phyloP scores from a whole-genome alignment of 2,113 vertebrate species.

The Cochlearius cochlearius region DNA sequence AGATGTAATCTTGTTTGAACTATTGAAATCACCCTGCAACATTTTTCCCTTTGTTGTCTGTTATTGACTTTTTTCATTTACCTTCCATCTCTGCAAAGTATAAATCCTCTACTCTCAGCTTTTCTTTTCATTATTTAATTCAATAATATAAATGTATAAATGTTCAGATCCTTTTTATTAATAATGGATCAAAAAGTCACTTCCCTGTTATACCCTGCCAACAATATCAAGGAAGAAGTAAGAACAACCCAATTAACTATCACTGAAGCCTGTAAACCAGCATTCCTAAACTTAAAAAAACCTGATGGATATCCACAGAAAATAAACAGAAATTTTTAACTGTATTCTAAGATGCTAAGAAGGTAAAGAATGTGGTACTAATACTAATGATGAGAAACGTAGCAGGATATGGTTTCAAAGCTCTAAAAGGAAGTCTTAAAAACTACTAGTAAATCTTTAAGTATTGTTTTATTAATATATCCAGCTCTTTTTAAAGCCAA shows the following conservation, averaged over 20 bases:
- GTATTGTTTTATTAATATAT: neutral
- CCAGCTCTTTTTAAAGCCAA: neutral
- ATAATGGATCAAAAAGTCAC: neutral
- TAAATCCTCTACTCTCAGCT: neutral
- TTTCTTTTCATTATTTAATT: neutral
- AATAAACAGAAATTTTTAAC: neutral
- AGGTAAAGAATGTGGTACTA: neutral
- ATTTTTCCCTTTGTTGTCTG: neutral
- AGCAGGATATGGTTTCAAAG: neutral
- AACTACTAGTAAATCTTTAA: neutral
- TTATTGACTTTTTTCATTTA: neutral
- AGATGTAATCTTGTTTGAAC: neutral
- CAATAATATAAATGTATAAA: neutral
- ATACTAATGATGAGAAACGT: neutral
- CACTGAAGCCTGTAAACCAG: neutral
- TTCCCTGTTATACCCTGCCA: neutral
- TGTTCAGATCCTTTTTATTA: neutral
- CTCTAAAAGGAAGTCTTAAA: neutral
- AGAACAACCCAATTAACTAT: neutral
- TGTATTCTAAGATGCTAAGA: neutral
- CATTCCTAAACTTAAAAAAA: neutral
- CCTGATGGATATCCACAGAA: neutral
- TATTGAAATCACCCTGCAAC: neutral
- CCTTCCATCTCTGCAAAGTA: neutral
- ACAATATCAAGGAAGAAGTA: neutral